Percentiles rank a stretch among this genome's conserved stretches.
These are phyloP conservation scores for Nothocercus nigrocapillus DNA, from an alignment of 2,113 vertebrate species.

Conservation along the genomic window DNA sequence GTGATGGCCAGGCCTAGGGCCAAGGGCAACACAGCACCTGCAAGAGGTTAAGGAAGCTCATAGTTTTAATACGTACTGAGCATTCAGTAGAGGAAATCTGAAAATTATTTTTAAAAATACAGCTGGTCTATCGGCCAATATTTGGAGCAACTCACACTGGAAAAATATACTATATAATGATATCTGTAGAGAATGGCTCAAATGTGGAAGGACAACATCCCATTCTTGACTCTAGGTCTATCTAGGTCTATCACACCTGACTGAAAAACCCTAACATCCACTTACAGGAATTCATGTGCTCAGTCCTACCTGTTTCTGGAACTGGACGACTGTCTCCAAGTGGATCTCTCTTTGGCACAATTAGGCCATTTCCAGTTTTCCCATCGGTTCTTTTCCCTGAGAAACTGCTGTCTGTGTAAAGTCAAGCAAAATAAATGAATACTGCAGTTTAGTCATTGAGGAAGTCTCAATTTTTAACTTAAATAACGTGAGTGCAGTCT, in stretches of 20 bases:
- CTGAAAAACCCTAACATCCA: not conserved
- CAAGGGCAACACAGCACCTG: conserved; percentile 94
- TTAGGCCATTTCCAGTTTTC: conserved; percentile 71
- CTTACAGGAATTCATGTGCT: not conserved
- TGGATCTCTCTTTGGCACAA: conserved; percentile 77
- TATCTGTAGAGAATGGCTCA: not conserved
- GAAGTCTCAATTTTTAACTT: not conserved
- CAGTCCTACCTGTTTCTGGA: conserved; percentile 87
- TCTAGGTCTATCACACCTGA: not conserved
- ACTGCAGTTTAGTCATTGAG: not conserved
- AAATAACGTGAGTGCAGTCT: not conserved
- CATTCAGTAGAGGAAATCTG: not conserved
- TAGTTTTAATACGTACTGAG: not conserved
- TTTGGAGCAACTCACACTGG: not conserved
- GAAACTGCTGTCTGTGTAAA: conserved; percentile 74
- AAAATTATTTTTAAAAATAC: not conserved
- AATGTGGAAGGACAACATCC: not conserved
- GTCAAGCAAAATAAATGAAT: not conserved
- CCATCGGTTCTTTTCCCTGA: conserved; percentile 75
- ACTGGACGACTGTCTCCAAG: conserved; percentile 79
- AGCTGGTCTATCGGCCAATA: not conserved
- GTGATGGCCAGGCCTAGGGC: conserved; percentile 93
- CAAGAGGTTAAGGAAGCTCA: not conserved
- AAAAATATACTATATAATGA: not conserved
- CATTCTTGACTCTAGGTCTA: not conserved